Evolutionary conservation across 2,797 vertebrate genomes (phyloP), one percentile per base, ranked within the genome.

Genomic region (Echiichthys vipera): DNA sequence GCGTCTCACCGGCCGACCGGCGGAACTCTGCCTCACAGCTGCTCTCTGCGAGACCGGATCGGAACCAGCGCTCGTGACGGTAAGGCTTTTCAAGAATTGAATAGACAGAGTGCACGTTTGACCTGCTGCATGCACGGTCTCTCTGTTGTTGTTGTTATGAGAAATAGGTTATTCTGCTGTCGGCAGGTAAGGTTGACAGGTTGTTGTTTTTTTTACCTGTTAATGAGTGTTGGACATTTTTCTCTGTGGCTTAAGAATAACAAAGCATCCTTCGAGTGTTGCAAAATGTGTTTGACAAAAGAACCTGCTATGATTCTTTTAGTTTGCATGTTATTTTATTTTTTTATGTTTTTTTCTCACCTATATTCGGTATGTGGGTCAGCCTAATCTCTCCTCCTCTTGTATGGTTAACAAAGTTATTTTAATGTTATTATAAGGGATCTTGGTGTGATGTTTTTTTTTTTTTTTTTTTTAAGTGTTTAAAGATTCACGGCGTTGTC

Each of bases 1-100:
- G 18, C 67, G 64, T 80, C 40, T 20, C 58, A 24, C 18, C 71
- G 56, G 71, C 67, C 39, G 58, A 5, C 71, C 65, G 75, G 67
- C 66, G 57, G 39, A 71, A 53, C 46, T 78, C 64, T 75, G 67
- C 20, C 32, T 46, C 56, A n/a, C n/a, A n/a, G n/a, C n/a, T 40
- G 1, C 63, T 39, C 65, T 13, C 47, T 4, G 15, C 3, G 63
- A 34, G 20, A 77, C 66, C 45, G 73, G 84, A 69, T 8, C 63
- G 67, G 76, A 69, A 63, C 75, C 66, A 49, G 24, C 47, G 27
- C 12, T 10, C 69, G 55, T 64, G 55, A 49, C 34, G 45, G 67
- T 68, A 61, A 29, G 18, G 4, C 0, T 2, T 24, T n/a, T n/a
- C 1, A n/a, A 7, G 0, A n/a, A 18, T 58, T 10, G 0, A 10